Evolutionary conservation across 2,888 invertebrate species (phyloP), one percentile per base, ranked within the genome.

Genomic region (Ophioninae sp.): DNA sequence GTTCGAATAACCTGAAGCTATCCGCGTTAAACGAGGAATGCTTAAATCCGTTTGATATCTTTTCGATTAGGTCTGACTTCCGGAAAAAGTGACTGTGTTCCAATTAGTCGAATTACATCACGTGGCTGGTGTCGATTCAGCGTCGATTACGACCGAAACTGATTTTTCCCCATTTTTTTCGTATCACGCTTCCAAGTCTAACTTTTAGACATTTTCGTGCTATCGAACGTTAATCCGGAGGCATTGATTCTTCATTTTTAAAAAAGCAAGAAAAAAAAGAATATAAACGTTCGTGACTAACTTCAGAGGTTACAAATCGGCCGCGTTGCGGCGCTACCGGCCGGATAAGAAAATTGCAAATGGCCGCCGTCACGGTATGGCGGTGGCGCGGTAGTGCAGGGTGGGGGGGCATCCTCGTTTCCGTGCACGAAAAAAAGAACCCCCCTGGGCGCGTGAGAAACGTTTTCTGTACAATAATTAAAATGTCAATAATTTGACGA

Each of bases 331-430:
- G 78, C 71, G 83, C 81, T 81, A 78, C 83, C 74, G 74, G 71
- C 84, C 85, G 86, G 85, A 85, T 86, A 87, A 85, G 63, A 75
- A 63, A 82, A 88, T 88, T 86, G 89, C 87, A 90, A 88, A 90
- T 90, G 90, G 90, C 90, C 84, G 89, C 89, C 89, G 85, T 87
- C 85, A 85, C 78, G 85, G 85, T 88, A 86, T 82, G 87, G 85
- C 80, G 86, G 82, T 80, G 85, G 82, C 74, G 82, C 79, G 85
- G 84, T 77, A 82, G 80, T 83, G 81, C 82, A 83, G 82, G 85
- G 81, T 78, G 82, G 85, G 73, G 71, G 68, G 68, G 30, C 59
- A 81, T 84, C 85, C 86, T 86, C 82, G 79, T 82, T 85, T 86
- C 84, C 81, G 81, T 74, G 71, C 80, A 80, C 72, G 51, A 77